A percentile compares a stretch with the other conserved stretches of the same genome.
phyloP scores from a whole-genome alignment of 2,888 invertebrate species.

The Epirrhoe alternata region DNA sequence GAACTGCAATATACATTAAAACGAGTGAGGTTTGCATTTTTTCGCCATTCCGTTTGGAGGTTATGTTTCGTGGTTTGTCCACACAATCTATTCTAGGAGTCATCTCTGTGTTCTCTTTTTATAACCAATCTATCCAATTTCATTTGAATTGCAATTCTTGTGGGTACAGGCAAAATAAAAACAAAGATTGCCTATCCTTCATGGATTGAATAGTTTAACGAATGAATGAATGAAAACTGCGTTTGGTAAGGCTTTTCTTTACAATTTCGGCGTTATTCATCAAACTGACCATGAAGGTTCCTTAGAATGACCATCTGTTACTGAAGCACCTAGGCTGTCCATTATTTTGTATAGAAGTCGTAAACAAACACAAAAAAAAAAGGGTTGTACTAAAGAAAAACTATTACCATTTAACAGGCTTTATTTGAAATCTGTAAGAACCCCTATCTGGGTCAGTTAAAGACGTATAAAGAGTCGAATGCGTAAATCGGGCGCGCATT shows the following conservation, averaged over 20 bases:
- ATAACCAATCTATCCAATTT: not conserved
- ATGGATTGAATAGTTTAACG: too few species aligned
- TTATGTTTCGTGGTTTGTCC: not conserved
- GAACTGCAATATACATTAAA: constrained; percentile 21
- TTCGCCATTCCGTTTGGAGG: constrained; percentile 5
- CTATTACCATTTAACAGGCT: constrained; percentile 40
- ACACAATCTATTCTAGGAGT: not conserved
- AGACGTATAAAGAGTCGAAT: constrained; percentile 47
- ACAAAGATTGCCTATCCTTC: not conserved
- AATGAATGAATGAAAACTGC: too few species aligned
- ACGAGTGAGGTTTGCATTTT: constrained; percentile 2
- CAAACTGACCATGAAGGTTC: not conserved
- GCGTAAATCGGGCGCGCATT: constrained; percentile 53
- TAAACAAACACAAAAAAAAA: not conserved
- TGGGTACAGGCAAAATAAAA: not conserved
- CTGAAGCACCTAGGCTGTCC: not conserved
- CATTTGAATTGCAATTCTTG: not conserved
- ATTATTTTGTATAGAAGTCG: not conserved
- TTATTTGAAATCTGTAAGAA: constrained; percentile 31
- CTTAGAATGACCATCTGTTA: not conserved
- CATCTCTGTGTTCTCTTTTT: not conserved
- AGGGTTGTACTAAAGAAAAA: constrained; percentile 34
- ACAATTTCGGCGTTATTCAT: too few species aligned
- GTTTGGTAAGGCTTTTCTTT: too few species aligned
- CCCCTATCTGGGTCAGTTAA: constrained; percentile 38